Evolutionary conservation across 2,797 vertebrate species (phyloP), one percentile per base, ranked within the genome.

Genomic region (Neopelma chrysocephalum): DNA sequence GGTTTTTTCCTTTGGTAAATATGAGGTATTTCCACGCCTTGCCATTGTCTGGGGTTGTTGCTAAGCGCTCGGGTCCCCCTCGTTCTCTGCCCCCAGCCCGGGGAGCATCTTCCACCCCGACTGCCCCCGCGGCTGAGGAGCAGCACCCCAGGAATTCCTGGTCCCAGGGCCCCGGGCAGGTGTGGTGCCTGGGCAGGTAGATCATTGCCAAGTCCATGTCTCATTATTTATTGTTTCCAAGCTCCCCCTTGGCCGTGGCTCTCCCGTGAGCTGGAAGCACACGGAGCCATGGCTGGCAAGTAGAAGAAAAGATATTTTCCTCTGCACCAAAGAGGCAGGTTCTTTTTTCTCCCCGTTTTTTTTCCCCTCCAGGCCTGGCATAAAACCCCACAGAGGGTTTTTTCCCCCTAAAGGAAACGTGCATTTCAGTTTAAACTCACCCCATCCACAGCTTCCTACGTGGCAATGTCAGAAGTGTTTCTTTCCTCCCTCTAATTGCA

Each of bases 401-500:
- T 72, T 25, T 32, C 17, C 65, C 19, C 68, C 70, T 50, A 10
- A 27, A 82, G 36, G 90, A 89, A 96, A 76, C 4, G 3, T 31
- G 9, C 42, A 2, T 83, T 90, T 95, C 56, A 89, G 48, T 87
- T 91, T 71, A 64, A 88, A 69, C 95, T 84, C 18, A 58, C 57
- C 85, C 93, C 82, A 78, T 54, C 94, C 97, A 34, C 94, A 93
- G 90, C 56, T 84, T 93, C 87, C 94, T 96, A 72, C 56, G 11
- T n/a, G 57, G 80, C 97, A 97, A 97, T 97, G 98, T 98, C 97
- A 98, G 95, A 93, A 97, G 96, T 57, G 85, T 82, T 97, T 94
- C 87, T 93, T 97, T 96, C 95, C 97, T 97, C 93, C 95, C 96
- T 89, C 96, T 96, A 98, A 98, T 97, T 98, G 98, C 98, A 96